Base-by-base conservation (phyloP, 2,797 vertebrate species). In the Todus mexicanus region DNA sequence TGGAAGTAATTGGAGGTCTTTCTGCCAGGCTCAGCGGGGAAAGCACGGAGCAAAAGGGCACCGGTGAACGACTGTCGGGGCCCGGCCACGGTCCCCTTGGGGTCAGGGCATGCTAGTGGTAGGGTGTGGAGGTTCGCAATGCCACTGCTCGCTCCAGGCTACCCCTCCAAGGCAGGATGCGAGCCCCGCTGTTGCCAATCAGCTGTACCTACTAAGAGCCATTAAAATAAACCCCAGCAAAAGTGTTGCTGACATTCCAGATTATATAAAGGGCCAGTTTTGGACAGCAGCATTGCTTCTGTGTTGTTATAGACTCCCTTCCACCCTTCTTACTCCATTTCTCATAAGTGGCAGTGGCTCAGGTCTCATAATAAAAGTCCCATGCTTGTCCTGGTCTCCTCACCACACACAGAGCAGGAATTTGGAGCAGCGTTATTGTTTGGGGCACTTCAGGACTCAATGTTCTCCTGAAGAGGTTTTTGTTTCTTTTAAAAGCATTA, bases 61-160 rank as follows among this genome's bases (percentile, higher is more conserved):
- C 0, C 0, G 38, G 11, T 10, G 27, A 53, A 26, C 0, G 3
- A 59, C 57, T 43, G 79, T 42, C 9, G 3, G 38, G 27, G 71
- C 45, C 45, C 4, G 0, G 66, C 35, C 2, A 0, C 0, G 0
- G 29, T 57, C 29, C n/a, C 69, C 35, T 65, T 3, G 0, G n/a
- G 43, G 21, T 33, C 3, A 2, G 43, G 37, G 1, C 4, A 0
- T 0, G 4, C 63, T 35, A 50, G 54, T 51, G 81, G 71, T 27
- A 79, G 35, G 37, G 47, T 8, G 68, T 16, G 37, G 76, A 80
- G 66, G 63, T 27, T 79, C 2, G 0, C 40, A 9, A 9, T n/a
- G 72, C 16, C 40, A 11, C 76, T 31, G 59, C 42, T n/a, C 0
- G 0, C 47, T 63, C 35, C 0, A 1, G 42, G 45, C 23, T 54